A percentile compares a stretch with the other conserved stretches of the same genome.
phyloP scores from a whole-genome alignment of 2,113 vertebrate genomes.

The Calidris pygmaea region DNA sequence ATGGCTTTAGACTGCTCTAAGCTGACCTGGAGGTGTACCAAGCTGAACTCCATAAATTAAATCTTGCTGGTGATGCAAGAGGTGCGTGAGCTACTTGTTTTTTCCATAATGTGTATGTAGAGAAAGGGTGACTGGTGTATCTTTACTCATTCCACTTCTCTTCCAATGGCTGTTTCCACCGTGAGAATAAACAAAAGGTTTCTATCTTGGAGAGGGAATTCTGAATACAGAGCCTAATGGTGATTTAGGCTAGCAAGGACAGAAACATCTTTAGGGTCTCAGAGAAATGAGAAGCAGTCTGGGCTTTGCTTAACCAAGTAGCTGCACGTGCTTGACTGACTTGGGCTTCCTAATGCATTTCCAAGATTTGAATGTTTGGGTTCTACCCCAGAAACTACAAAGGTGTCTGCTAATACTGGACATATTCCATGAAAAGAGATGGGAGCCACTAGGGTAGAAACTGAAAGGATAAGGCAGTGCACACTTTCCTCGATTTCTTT shows the following conservation, averaged over 20 bases:
- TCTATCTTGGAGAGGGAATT: not conserved
- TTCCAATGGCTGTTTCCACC: not conserved
- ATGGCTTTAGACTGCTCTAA: not conserved
- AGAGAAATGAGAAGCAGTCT: not conserved
- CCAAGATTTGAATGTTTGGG: not conserved
- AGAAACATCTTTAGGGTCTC: not conserved
- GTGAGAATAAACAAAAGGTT: not conserved
- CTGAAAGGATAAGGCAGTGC: not conserved
- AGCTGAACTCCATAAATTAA: not conserved
- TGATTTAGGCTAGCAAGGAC: not conserved
- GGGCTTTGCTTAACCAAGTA: not conserved
- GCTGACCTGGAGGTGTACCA: not conserved
- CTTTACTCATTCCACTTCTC: not conserved
- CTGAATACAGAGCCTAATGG: not conserved
- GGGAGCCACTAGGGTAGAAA: not conserved
- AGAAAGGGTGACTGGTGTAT: not conserved
- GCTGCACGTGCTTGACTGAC: not conserved
- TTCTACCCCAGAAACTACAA: not conserved
- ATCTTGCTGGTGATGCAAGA: not conserved
- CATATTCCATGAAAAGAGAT: not conserved
- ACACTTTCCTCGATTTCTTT: not conserved
- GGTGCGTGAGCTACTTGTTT: not conserved
- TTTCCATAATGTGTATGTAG: not conserved
- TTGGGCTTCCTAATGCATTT: not conserved
- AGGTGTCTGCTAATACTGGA: not conserved